Conservation (phyloP, 2,113 vertebrate species). For the Bombycilla garrulus region DNA sequence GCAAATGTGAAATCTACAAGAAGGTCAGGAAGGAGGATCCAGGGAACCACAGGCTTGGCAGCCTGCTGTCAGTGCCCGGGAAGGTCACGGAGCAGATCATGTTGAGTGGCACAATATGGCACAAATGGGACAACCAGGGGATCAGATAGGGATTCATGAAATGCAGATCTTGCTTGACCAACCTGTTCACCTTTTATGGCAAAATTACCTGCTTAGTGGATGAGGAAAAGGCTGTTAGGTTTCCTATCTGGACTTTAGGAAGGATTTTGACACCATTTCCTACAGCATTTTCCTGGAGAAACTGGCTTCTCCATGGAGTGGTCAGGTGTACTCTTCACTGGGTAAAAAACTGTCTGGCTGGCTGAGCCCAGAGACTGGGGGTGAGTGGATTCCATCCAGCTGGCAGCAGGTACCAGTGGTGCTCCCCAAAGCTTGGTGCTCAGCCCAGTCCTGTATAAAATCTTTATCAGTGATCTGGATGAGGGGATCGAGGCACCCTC, state of each 20-base stretch:
- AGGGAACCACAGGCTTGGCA: neutral
- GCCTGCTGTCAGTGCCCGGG: neutral
- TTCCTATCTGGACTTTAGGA: neutral
- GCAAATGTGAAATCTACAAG: neutral
- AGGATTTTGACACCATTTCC: neutral
- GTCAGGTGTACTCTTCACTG: neutral
- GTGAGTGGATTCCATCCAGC: neutral
- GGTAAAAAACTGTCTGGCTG: neutral
- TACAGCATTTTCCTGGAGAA: neutral
- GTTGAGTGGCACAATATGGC: too few species aligned
- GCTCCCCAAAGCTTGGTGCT: fast-evolving
- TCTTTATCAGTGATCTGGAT: fast-evolving
- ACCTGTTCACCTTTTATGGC: neutral
- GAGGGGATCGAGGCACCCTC: neutral
- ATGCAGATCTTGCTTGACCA: neutral
- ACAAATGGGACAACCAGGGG: neutral
- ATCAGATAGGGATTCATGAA: neutral
- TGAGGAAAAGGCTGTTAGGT: neutral
- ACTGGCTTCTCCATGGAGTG: neutral
- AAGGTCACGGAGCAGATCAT: neutral
- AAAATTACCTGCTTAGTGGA: neutral
- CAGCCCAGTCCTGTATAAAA: too few species aligned
- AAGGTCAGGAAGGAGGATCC: neutral
- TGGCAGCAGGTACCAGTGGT: fast-evolving
- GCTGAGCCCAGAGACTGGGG: neutral